These are phyloP conservation scores for Lytechinus pictus DNA, from an alignment of 35 echinoderm and acorn worm species.

Conservation along the genomic window DNA sequence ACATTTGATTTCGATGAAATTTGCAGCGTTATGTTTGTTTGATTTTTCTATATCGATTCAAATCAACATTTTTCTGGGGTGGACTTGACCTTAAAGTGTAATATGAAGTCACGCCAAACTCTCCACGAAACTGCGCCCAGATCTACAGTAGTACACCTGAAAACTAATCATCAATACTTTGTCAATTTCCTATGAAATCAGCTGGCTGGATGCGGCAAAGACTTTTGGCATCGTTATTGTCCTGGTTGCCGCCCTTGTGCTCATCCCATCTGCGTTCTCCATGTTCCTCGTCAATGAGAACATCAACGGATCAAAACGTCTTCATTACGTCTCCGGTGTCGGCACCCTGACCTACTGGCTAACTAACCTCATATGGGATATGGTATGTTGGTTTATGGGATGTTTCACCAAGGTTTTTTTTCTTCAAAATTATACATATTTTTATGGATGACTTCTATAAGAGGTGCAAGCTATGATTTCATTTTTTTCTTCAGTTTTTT, in stretches of 20 bases:
- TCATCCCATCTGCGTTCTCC: constrained; percentile 72
- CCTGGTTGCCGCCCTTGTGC: constrained; percentile 58
- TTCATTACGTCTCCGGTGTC: constrained; percentile 84
- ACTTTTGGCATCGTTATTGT: constrained; percentile 70
- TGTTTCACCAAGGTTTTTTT: background rate
- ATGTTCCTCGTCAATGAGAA: constrained; percentile 84
- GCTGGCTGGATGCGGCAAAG: constrained; percentile 33
- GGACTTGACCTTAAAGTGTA: too few species aligned
- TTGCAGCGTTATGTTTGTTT: too few species aligned
- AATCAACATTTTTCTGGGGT: too few species aligned
- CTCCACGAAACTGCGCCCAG: too few species aligned
- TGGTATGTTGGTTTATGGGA: constrained; percentile 53
- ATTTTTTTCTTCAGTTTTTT: too few species aligned
- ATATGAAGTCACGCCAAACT: too few species aligned
- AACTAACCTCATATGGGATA: constrained; percentile 81
- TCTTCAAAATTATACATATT: too few species aligned
- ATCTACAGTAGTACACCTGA: background rate
- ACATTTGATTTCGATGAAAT: too few species aligned
- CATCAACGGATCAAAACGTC: constrained; percentile 74
- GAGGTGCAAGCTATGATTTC: too few species aligned
- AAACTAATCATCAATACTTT: background rate
- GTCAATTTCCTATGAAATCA: background rate
- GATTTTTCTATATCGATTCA: too few species aligned
- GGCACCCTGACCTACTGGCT: constrained; percentile 65
- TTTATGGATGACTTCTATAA: too few species aligned